Evolutionary conservation across 2,888 invertebrate genomes (phyloP), one percentile per base, ranked within the genome.

Genomic region (Melipona bicolor): DNA sequence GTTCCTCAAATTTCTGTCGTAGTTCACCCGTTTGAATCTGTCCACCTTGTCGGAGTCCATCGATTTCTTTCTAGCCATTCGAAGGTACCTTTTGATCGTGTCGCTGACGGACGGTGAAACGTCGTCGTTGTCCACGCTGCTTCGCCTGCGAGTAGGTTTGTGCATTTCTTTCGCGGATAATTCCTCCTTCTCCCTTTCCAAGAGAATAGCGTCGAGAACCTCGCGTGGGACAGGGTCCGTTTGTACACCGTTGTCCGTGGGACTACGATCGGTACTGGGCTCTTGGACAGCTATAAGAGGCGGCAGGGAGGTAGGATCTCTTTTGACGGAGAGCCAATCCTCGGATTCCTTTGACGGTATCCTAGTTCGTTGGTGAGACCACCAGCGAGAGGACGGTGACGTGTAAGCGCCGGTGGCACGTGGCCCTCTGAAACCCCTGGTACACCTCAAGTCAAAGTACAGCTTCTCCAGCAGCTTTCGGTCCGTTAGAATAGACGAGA

Each of bases 51-150:
- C 97, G 3, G 97, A 96, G 93, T 98, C 98, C 17, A 97, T 96
- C 91, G 97, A 97, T 92, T 98, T 98, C 93, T 98, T 98, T 56
- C 98, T 96, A 13, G 98, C 98, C 98, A 98, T 98, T 79, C 97
- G 95, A 72, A 98, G 94, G 94, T 98, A 98, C 17, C 98, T 95
- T 94, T 98, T 98, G 83, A 98, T 97, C 0, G 97, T 98, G 92
- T 98, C 97, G 92, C 97, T 97, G 49, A 98, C 98, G 0, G 98
- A 98, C 84, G 98, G 98, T 0, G 97, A 97, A 0, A 98, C 96
- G 92, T 98, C 98, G 91, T 97, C 97, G 93, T 97, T 97, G 92
- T 97, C 97, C 21, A 97, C 97, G 92, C 97, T 97, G 90, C 97
- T 97, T 90, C 97, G 96, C 68, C 97, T 96, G 13, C 97, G 95